Conservation (phyloP, 2,888 invertebrate genomes). For the Andrena fulva region DNA sequence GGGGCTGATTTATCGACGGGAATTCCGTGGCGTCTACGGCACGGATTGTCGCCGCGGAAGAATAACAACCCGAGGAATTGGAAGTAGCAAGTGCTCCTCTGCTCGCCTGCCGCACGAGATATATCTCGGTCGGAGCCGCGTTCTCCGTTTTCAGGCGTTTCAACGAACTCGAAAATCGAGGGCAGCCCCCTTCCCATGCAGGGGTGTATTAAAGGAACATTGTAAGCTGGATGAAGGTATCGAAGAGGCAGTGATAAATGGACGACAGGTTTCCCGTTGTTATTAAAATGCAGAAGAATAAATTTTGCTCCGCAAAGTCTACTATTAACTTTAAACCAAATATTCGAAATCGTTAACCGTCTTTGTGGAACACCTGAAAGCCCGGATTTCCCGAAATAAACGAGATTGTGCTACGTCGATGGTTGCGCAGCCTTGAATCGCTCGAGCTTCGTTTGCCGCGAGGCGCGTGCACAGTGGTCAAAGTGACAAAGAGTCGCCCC, state of each 20-base stretch:
- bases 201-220: constrained; percentile 20
- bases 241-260: neutral
- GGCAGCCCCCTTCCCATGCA: constrained; percentile 9
- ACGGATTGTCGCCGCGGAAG: constrained; percentile 42
- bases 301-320: too few species aligned
- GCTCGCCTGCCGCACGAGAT: constrained; percentile 22
- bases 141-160: constrained; percentile 2
- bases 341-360: too few species aligned
- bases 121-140: constrained; percentile 1
- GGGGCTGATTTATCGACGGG: constrained; percentile 51
- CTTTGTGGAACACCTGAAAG: too few species aligned
- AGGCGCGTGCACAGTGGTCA: neutral
- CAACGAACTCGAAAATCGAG: constrained; percentile 31
- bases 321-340: too few species aligned
- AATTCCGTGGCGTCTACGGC: constrained; percentile 32
- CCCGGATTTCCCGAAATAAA: too few species aligned
- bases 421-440: neutral
- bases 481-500: neutral
- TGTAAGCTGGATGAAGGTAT: neutral
- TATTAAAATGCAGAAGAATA: too few species aligned
- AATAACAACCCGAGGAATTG: constrained; percentile 50
- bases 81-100: constrained; percentile 40
- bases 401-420: too few species aligned
- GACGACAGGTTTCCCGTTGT: neutral
- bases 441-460: neutral